Evolutionary conservation across 2,888 invertebrate species (phyloP).

Genomic region (Ceraclea dissimilis): DNA sequence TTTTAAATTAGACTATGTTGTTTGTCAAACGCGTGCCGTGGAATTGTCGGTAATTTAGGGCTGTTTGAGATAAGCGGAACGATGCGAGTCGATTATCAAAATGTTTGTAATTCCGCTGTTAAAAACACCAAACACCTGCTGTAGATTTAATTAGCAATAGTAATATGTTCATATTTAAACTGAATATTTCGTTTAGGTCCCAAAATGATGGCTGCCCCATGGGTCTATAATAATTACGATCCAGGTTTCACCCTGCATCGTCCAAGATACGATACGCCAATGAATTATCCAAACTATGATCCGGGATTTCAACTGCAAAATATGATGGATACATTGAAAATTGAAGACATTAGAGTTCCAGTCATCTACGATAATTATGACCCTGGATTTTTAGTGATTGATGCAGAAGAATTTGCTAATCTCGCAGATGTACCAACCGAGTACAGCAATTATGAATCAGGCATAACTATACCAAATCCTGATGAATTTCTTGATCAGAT

Average conservation of each 20-base stretch:
- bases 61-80: no score
- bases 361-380: background rate
- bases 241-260: background rate
- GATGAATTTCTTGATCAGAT: background rate
- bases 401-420: background rate
- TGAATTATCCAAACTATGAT: background rate
- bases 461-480: background rate
- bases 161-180: background rate
- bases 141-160: no score
- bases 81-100: no score
- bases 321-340: background rate
- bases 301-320: background rate
- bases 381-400: slow-evolving; percentile 2
- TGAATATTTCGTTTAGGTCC: slow-evolving; percentile 16
- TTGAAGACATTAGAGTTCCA: background rate
- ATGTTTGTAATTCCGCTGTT: no score
- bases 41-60: no score
- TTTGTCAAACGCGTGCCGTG: no score
- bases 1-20: no score
- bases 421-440: background rate
- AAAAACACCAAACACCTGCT: no score
- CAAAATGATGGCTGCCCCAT: background rate
- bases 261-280: background rate
- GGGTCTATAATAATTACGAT: slow-evolving; percentile 4
- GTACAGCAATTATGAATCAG: background rate